phyloP scores from a whole-genome alignment of 1,140 invertebrate genomes.

The Drosophila ohnishii region DNA sequence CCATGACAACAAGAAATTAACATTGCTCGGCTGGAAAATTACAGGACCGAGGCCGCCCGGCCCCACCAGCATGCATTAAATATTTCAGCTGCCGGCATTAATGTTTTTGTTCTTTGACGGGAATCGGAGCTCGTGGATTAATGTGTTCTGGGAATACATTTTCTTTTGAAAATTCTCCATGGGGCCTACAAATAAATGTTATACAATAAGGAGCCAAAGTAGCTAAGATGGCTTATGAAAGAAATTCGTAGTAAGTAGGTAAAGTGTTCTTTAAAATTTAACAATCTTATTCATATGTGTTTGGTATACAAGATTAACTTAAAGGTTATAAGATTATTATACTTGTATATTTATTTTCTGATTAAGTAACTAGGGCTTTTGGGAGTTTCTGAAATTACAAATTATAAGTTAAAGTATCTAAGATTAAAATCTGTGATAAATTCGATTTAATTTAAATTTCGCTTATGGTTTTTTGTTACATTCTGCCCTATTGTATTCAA shows the following conservation, averaged over 20 bases:
- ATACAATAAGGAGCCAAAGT: background rate
- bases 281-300: background rate
- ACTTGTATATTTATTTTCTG: too few species aligned
- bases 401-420: background rate
- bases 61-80: conserved; percentile 44
- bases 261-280: background rate
- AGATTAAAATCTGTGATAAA: background rate
- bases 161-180: background rate
- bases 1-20: conserved; percentile 79
- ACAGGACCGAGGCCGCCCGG: conserved; percentile 26
- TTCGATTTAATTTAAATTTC: background rate
- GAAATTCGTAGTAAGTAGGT: background rate
- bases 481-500: background rate
- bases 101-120: conserved; percentile 29
- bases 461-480: background rate
- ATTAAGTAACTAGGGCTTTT: too few species aligned
- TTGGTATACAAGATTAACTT: background rate
- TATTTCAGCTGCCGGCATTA: conserved; percentile 43
- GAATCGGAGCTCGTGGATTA: conserved; percentile 48
- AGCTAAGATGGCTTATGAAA: background rate
- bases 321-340: background rate
- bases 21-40: conserved; percentile 67
- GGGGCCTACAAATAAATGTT: background rate
- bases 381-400: too few species aligned
- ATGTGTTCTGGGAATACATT: conserved; percentile 12